phyloP scores from a whole-genome alignment of 2,888 invertebrate genomes.

The Himalopsyche japonica region DNA sequence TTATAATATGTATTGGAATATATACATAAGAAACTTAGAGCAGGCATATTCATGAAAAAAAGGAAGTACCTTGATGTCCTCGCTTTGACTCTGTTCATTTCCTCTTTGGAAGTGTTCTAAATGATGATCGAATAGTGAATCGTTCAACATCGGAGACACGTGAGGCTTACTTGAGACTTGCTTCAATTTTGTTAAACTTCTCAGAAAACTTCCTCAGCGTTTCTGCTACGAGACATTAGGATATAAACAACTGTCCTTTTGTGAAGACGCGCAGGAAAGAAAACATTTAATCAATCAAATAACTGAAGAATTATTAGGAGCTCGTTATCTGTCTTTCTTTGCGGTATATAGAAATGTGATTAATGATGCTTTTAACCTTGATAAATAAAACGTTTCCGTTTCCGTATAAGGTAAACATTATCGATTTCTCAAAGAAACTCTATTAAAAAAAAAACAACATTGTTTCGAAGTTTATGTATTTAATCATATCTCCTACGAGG shows the following conservation, averaged over 20 bases:
- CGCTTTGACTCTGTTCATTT: not conserved
- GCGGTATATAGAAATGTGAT: too few species aligned
- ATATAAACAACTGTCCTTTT: not conserved
- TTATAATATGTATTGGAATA: not conserved
- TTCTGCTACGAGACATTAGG: not conserved
- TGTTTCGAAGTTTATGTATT: too few species aligned
- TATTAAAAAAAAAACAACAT: too few species aligned
- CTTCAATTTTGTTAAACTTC: not conserved
- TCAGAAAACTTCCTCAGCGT: not conserved
- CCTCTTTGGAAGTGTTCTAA: constrained; percentile 2
- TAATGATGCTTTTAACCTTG: too few species aligned
- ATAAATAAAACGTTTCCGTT: too few species aligned
- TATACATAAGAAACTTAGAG: not conserved
- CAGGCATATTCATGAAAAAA: too few species aligned
- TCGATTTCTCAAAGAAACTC: too few species aligned
- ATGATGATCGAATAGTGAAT: constrained; percentile 15
- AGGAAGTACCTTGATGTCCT: not conserved
- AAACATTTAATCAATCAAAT: not conserved
- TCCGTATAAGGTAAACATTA: too few species aligned
- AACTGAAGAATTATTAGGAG: not conserved
- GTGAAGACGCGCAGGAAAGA: not conserved
- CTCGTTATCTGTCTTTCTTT: not conserved
- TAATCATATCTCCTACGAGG: too few species aligned
- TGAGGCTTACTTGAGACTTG: not conserved
- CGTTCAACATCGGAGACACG: constrained; percentile 13